phyloP scores from a whole-genome alignment of 1,140 invertebrate species.

The Cydia amplana region DNA sequence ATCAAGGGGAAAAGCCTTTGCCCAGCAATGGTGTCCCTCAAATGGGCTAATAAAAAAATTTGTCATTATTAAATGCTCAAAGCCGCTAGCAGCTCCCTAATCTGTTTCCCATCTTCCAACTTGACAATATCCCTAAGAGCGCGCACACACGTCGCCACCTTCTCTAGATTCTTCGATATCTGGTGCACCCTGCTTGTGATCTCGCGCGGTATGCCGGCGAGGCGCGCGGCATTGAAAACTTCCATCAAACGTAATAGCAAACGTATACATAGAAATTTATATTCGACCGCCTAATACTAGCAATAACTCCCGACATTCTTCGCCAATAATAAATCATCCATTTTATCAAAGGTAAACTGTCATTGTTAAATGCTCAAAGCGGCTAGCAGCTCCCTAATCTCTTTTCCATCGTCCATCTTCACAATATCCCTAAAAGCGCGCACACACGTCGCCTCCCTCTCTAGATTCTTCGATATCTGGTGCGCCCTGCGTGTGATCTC shows the following conservation, averaged over 20 bases:
- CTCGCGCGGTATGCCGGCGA: constrained; percentile 90
- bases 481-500: too few species aligned
- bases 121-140: constrained; percentile 66
- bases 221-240: constrained; percentile 94
- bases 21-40: too few species aligned
- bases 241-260: too few species aligned
- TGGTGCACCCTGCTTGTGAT: constrained; percentile 85
- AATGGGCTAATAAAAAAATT: too few species aligned
- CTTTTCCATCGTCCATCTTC: constrained; percentile 15
- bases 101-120: constrained; percentile 35
- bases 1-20: too few species aligned
- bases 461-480: constrained; percentile 84
- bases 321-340: too few species aligned
- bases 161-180: constrained; percentile 84
- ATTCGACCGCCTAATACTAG: too few species aligned
- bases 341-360: too few species aligned
- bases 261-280: too few species aligned
- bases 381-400: constrained; percentile 33
- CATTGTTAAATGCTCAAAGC: constrained; percentile 47
- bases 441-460: constrained; percentile 79
- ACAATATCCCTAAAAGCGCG: constrained; percentile 38
- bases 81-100: constrained; percentile 51
- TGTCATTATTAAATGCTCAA: constrained; percentile 52
- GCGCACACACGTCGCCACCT: constrained; percentile 77
- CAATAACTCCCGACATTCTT: too few species aligned